A percentile compares a stretch with the other conserved stretches of the same genome.
Conservation (phyloP, 2,888 invertebrate genomes). For the Brassicogethes aeneus region DNA sequence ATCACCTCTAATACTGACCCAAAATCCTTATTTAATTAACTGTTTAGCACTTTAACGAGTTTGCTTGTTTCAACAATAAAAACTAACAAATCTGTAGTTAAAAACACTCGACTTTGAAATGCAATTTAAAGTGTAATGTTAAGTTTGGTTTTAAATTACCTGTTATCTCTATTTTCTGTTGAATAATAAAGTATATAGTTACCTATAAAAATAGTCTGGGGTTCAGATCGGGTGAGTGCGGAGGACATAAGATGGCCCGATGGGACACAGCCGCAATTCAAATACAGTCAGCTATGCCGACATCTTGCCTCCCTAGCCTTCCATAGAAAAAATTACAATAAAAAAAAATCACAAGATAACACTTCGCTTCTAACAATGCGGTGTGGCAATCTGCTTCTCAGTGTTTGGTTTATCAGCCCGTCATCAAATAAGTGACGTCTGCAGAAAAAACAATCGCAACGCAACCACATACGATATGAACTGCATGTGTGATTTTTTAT, state of each 20-base stretch:
- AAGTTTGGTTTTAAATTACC: no score
- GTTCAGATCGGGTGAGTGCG: conserved; percentile 25
- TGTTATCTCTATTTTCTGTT: no score
- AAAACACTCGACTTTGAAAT: no score
- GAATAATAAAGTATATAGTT: no score
- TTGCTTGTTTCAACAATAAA: no score
- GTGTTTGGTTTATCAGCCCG: conserved; percentile 10
- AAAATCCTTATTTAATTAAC: no score
- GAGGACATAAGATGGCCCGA: conserved; percentile 67
- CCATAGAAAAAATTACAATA: conserved; percentile 15
- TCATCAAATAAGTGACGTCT: conserved; percentile 10
- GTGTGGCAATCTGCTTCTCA: background rate
- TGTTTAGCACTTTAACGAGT: no score
- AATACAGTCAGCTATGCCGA: conserved; percentile 76
- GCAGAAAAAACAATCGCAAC: background rate
- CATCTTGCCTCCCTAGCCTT: conserved; percentile 71
- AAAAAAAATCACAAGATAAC: background rate
- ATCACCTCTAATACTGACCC: no score
- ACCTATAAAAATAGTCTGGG: no score
- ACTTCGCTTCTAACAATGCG: background rate
- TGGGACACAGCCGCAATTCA: conserved; percentile 73
- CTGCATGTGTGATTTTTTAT: background rate
- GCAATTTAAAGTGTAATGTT: no score
- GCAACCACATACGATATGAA: background rate
- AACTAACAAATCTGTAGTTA: no score